Evolutionary conservation across 2,113 vertebrate species (phyloP), one percentile per base, ranked within the genome.

Genomic region (Cavia porcellus): DNA sequence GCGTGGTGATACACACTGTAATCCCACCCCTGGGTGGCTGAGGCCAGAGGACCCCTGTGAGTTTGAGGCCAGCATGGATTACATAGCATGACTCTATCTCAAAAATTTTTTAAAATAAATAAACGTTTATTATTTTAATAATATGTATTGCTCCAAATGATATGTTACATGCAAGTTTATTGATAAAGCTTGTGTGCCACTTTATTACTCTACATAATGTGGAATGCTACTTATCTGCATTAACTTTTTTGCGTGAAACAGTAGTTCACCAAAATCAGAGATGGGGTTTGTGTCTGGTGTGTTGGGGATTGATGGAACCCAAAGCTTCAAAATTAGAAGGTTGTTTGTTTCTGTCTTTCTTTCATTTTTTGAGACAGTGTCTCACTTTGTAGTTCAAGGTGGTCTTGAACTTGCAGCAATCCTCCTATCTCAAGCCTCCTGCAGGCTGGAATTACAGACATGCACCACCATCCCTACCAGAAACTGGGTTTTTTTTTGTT

Each of bases 191-290:
- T 89, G 57, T 89, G 28, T 95, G 62, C 38, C 35, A 59, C 38
- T 59, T 66, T 42, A 45, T 57, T 87, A 5, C 61, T 92, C 28
- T 89, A 28, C 57, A 82, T 96, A 88, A 25, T 61, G n/a, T 70
- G n/a, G 47, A 77, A 86, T 83, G 95, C 62, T 95, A 3, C 61
- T 90, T 90, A 92, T 55, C 38, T 82, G 25, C 25, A 75, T 87
- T 86, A 35, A 86, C 72, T 93, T 92, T 3, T 92, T 96, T 80
- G 30, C 38, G 81, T 42, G 61, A 92, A 68, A 92, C 9, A 52
- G 4, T 5, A 77, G 32, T 92, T 82, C 80, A 95, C 45, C 62
- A 4, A 1, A 72, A 42, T 64, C 19, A 66, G 5, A 2, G 15
- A 57, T 90, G 45, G 3, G 47, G 32, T 32, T 38, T 59, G 25